A percentile compares a stretch with the other conserved stretches of the same genome.
These are phyloP conservation scores for Polypterus bichir DNA, from an alignment of 2,113 vertebrate genomes.

Conservation along the genomic window DNA sequence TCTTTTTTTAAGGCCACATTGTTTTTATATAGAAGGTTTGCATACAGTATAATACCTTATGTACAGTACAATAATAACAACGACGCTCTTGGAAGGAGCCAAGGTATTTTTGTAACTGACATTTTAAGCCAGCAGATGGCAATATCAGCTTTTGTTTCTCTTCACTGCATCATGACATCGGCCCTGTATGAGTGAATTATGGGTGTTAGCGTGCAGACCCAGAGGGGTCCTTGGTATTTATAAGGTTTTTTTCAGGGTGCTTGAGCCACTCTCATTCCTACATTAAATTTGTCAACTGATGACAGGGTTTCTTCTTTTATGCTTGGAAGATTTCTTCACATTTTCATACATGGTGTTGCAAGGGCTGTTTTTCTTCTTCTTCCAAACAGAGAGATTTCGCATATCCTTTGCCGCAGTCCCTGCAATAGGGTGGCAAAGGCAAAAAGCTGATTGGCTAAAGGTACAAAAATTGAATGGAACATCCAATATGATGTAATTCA, in stretches of 20 bases:
- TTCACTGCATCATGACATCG: background rate
- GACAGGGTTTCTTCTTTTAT: no score
- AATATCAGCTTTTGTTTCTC: background rate
- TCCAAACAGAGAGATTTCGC: no score
- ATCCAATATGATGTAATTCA: no score
- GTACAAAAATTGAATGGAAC: no score
- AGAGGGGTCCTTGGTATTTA: background rate
- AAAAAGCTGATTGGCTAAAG: no score
- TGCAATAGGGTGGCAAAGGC: no score
- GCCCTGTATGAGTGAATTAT: background rate
- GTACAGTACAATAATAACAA: background rate
- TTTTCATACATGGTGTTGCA: no score
- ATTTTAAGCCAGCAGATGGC: background rate
- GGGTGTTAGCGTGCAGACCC: background rate
- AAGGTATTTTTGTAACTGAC: background rate
- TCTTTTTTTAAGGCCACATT: background rate
- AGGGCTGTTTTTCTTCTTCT: no score
- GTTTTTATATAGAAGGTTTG: background rate
- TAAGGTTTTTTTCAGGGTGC: background rate
- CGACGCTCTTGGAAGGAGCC: background rate
- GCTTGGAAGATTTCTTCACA: no score
- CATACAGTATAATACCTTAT: background rate
- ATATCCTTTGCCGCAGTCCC: no score
- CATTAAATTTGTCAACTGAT: no score
- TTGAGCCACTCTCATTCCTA: background rate